These are phyloP conservation scores for Loripinus fragilis DNA, from an alignment of 2,888 invertebrate genomes.

Conservation along the genomic window DNA sequence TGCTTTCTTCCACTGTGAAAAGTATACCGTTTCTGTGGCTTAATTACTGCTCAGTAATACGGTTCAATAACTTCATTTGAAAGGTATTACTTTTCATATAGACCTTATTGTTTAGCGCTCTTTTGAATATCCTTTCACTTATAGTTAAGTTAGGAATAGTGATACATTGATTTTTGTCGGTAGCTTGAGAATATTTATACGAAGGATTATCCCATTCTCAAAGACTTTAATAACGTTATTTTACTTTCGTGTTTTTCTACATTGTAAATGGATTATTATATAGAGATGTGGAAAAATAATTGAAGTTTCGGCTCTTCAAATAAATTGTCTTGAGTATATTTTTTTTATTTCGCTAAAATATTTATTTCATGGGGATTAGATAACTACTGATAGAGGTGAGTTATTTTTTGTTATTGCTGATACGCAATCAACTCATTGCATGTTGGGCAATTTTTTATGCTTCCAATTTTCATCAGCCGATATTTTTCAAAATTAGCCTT, in stretches of 20 bases:
- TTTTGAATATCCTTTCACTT: background rate
- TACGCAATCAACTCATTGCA: too few relatives aligned
- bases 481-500: too few relatives aligned
- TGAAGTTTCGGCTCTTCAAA: too few relatives aligned
- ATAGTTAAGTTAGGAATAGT: background rate
- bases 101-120: background rate
- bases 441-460: too few relatives aligned
- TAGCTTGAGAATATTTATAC: background rate
- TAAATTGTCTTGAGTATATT: too few relatives aligned
- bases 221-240: background rate
- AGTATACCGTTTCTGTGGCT: background rate
- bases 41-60: background rate
- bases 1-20: too few relatives aligned
- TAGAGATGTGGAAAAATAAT: background rate
- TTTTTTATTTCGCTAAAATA: too few relatives aligned
- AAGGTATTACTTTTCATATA: background rate
- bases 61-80: background rate
- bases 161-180: conserved; percentile 17
- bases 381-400: too few relatives aligned
- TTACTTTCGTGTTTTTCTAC: background rate
- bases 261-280: background rate
- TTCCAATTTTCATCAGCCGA: too few relatives aligned
- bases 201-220: background rate
- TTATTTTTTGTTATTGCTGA: too few relatives aligned
- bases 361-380: too few relatives aligned